Evolutionary conservation across 1,140 invertebrate genomes (phyloP).

Genomic region (Laodelphax striatellus): DNA sequence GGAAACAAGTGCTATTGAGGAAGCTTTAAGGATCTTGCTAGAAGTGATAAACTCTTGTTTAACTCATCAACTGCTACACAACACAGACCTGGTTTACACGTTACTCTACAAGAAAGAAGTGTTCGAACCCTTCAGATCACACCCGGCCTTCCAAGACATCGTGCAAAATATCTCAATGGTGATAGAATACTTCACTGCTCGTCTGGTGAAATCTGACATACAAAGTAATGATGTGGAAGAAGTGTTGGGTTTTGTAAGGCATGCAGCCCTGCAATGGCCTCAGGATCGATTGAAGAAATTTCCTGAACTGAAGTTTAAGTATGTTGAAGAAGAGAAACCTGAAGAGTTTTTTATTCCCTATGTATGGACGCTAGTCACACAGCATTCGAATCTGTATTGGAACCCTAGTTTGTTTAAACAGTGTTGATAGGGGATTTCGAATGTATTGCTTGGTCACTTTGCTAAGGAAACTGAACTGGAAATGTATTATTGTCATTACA

Average conservation of each 20-base stretch:
- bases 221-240: conserved; percentile 66
- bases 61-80: conserved; percentile 74
- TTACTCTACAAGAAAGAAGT: conserved; percentile 87
- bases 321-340: conserved; percentile 96
- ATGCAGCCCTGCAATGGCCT: conserved; percentile 78
- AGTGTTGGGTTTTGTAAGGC: conserved; percentile 75
- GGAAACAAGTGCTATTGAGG: conserved; percentile 78
- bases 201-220: conserved; percentile 52
- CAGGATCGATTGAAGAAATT: conserved; percentile 94
- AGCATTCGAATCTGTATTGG: conserved; percentile 13
- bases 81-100: conserved; percentile 92
- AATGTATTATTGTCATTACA: no score
- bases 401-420: conserved; percentile 11
- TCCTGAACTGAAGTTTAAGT: conserved; percentile 96
- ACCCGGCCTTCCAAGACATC: conserved; percentile 89
- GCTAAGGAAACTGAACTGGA: no score
- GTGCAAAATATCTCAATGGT: conserved; percentile 94
- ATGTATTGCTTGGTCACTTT: no score
- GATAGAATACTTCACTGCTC: conserved; percentile 73
- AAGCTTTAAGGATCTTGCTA: conserved; percentile 89
- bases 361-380: conserved; percentile 86
- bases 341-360: conserved; percentile 99
- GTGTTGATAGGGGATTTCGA: conserved; percentile 3
- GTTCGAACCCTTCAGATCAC: conserved; percentile 75
- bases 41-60: conserved; percentile 94